Evolutionary conservation across 2,888 invertebrate genomes (phyloP).

Genomic region (Chymomyza caudatula): DNA sequence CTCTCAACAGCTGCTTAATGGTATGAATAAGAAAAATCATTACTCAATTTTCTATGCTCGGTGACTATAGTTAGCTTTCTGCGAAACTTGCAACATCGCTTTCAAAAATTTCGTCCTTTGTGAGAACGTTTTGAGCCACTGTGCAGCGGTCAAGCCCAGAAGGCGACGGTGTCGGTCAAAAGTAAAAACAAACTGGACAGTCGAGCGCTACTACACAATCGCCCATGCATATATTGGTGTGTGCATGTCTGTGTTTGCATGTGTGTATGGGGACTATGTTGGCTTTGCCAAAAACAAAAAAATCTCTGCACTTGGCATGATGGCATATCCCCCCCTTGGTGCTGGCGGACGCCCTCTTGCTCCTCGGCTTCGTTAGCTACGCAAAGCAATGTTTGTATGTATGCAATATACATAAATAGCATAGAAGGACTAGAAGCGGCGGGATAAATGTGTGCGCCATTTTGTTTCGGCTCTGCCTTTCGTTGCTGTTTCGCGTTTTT

Average conservation of each 20-base stretch:
- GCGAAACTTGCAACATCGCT: no score
- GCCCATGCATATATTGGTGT: neutral
- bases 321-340: neutral
- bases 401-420: neutral
- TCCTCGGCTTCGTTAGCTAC: no score
- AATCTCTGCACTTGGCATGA: neutral
- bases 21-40: no score
- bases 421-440: constrained; percentile 1
- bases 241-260: neutral
- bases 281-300: neutral
- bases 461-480: constrained; percentile 43
- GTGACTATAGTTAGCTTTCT: no score
- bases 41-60: no score
- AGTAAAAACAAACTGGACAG: neutral
- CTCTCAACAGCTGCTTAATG: no score
- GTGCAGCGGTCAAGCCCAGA: neutral
- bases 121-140: neutral
- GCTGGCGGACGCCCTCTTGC: no score
- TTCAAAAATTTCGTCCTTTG: no score
- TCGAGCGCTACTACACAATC: neutral
- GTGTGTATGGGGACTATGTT: neutral
- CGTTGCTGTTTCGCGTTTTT: neutral
- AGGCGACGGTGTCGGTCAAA: neutral
- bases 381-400: no score
- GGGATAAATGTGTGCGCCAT: constrained; percentile 60